A percentile compares a stretch with the other conserved stretches of the same genome.
Evolutionary conservation across 2,888 invertebrate species (phyloP).

Genomic region (Plebejus argus): DNA sequence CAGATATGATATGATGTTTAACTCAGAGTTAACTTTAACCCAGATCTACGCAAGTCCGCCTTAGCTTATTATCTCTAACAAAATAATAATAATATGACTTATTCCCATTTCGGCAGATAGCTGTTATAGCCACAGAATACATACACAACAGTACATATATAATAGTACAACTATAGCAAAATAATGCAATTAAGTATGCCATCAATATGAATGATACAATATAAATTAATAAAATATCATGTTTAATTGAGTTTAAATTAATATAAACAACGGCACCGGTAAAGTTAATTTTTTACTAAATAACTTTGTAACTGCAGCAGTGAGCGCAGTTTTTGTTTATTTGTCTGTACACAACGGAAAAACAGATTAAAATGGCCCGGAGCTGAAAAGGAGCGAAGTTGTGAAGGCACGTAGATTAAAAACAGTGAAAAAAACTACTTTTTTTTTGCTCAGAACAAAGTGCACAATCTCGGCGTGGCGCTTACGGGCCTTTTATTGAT

Average conservation of each 20-base stretch:
- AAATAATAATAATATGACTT: too few relatives aligned
- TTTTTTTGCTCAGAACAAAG: constrained; percentile 55
- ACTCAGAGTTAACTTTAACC: too few relatives aligned
- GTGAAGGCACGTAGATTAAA: constrained; percentile 75
- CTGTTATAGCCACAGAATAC: too few relatives aligned
- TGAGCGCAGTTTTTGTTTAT: constrained; percentile 51
- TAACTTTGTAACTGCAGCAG: constrained; percentile 52
- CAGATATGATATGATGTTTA: too few relatives aligned
- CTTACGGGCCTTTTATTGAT: constrained; percentile 33
- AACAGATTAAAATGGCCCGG: constrained; percentile 74
- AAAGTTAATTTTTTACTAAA: constrained; percentile 54
- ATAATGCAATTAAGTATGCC: too few relatives aligned
- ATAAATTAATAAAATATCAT: constrained; percentile 12
- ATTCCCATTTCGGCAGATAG: too few relatives aligned
- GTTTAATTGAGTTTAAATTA: constrained; percentile 40
- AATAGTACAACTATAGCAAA: too few relatives aligned
- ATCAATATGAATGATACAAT: too few relatives aligned
- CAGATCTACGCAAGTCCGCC: too few relatives aligned
- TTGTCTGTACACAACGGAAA: constrained; percentile 56
- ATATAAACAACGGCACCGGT: constrained; percentile 44
- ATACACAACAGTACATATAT: too few relatives aligned
- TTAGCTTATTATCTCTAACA: too few relatives aligned
- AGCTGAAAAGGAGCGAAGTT: constrained; percentile 58
- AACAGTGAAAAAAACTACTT: constrained; percentile 59
- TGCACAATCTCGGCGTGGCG: constrained; percentile 51